Evolutionary conservation across 2,113 vertebrate genomes (phyloP).

Genomic region (Lanius collurio): DNA sequence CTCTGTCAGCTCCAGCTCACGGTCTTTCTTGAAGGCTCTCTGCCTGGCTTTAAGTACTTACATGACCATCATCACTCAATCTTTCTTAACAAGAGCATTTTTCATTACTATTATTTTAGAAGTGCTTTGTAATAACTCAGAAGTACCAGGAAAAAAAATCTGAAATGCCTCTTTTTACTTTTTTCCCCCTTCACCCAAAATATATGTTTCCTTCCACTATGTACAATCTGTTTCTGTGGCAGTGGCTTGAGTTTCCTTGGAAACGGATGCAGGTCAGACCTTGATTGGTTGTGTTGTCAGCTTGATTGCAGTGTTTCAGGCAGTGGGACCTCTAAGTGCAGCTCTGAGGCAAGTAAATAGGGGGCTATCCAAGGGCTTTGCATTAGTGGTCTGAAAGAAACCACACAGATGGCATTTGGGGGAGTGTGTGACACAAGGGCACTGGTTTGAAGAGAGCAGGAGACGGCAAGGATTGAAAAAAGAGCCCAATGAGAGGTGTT

Average conservation of each 20-base stretch:
- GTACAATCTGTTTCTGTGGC: constrained; percentile 65
- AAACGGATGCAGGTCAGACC: constrained; percentile 65
- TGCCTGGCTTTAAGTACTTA: constrained; percentile 31
- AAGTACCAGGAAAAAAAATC: neutral
- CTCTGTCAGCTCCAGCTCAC: neutral
- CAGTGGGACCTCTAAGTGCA: constrained; percentile 51
- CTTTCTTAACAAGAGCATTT: constrained; percentile 56
- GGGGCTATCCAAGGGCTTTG: constrained; percentile 38
- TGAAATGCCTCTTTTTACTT: neutral
- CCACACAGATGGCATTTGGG: constrained; percentile 29
- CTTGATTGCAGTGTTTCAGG: constrained; percentile 71
- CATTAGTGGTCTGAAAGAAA: constrained; percentile 60
- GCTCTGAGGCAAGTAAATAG: constrained; percentile 40
- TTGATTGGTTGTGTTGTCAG: constrained; percentile 69
- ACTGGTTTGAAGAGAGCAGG: neutral
- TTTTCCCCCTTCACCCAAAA: neutral
- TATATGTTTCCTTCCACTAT: constrained; percentile 59
- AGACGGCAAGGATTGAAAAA: neutral
- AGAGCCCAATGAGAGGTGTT: neutral
- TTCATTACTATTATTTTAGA: constrained; percentile 53
- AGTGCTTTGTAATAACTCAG: constrained; percentile 39
- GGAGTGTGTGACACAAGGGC: neutral
- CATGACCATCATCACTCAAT: constrained; percentile 42
- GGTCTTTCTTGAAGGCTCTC: neutral
- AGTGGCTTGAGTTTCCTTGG: constrained; percentile 65